Base-by-base conservation (phyloP, 2,113 vertebrate species). In the Pteruthius melanotis region DNA sequence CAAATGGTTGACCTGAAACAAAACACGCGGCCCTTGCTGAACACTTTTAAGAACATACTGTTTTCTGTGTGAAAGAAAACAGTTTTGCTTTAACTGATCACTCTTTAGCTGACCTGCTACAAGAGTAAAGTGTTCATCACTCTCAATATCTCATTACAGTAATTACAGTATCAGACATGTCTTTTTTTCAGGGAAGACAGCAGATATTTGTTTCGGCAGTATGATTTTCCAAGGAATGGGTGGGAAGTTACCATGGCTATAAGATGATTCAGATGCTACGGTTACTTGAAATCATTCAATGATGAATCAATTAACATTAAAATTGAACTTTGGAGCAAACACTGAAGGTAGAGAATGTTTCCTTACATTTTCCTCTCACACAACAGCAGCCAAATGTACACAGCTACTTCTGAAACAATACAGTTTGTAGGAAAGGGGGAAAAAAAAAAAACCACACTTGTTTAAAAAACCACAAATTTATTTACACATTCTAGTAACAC, bases 1-100 rank as follows among this genome's bases (percentile, higher is more conserved):
- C 98, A 95, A 99, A 99, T 2, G 99, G 99, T 93, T 99, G 99
- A 77, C 99, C 99, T 99, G 93, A 89, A 98, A 98, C 1, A 80
- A 56, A 90, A 83, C 10, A 65, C 10, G 26, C 52, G 13, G 50
- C 44, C 75, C 60, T 68, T 66, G 45, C n/a, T 77, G 31, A 83
- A 59, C 8, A 6, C 16, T 35, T 53, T 33, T 6, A 57, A 47
- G 24, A 71, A 71, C 0, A 6, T 4, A 42, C 14, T 27, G 13
- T 35, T 63, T 65, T 23, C 57, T 52, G 33, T 4, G 71, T 33
- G 44, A 66, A 94, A 92, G 22, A 37, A 75, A 27, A 53, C 13
- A 37, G 7, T 12, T 15, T 59, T 54, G 28, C 66, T 91, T 79
- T 64, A 68, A 45, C 31, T 54, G 45, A 83, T 13, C 0, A 0